phyloP scores from a whole-genome alignment of 37 sponge, comb jelly and placozoan species.

The Theonella swinhoei region DNA sequence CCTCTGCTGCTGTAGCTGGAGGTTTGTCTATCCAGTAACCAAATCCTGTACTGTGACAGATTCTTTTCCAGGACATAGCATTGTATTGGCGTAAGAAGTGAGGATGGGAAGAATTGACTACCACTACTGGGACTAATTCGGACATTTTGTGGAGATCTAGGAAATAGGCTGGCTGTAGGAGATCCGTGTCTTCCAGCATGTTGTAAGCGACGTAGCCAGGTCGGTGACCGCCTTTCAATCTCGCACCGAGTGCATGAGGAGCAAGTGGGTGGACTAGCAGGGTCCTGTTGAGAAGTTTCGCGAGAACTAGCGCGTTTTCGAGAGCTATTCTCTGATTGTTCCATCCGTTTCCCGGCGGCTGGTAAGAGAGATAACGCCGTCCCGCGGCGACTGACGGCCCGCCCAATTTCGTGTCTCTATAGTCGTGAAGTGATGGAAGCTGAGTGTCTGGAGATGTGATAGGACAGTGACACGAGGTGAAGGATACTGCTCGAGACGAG shows the following conservation, averaged over 20 bases:
- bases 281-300: slow-evolving; percentile 80
- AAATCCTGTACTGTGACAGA: slow-evolving; percentile 85
- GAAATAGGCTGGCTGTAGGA: slow-evolving; percentile 66
- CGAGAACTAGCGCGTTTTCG: slow-evolving; percentile 77
- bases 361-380: slow-evolving; percentile 57
- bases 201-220: slow-evolving; percentile 79
- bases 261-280: slow-evolving; percentile 84
- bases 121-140: slow-evolving; percentile 51
- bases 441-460: background rate
- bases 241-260: slow-evolving; percentile 62
- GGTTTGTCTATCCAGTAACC: slow-evolving; percentile 82
- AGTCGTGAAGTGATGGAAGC: too few species aligned
- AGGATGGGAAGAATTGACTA: slow-evolving; percentile 32
- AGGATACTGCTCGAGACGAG: background rate
- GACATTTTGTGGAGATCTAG: slow-evolving; percentile 71
- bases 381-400: background rate
- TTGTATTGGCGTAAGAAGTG: slow-evolving; percentile 49
- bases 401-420: too few species aligned
- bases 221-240: slow-evolving; percentile 30
- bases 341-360: slow-evolving; percentile 93
- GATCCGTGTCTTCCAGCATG: slow-evolving; percentile 42
- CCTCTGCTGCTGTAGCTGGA: slow-evolving; percentile 38
- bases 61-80: slow-evolving; percentile 53
- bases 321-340: slow-evolving; percentile 88
- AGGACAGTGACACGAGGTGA: background rate